Conservation (phyloP, 2,888 invertebrate species). For the Geophilus truncorum region DNA sequence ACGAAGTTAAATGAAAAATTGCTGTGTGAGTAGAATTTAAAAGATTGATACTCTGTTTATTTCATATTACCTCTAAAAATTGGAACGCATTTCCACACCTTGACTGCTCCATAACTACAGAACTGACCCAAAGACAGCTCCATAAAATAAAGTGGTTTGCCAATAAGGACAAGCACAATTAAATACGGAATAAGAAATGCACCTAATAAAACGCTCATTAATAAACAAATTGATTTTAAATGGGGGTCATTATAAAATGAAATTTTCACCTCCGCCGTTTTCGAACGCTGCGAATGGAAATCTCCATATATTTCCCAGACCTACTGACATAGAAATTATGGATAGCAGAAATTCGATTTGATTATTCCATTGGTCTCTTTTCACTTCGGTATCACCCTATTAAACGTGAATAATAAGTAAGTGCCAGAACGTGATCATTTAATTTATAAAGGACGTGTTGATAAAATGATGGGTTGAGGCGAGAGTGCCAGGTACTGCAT, state of each 20-base stretch:
- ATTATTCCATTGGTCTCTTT: slow-evolving; percentile 49
- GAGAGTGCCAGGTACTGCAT: too few species aligned
- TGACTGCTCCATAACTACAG: slow-evolving; percentile 69
- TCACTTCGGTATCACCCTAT: neutral
- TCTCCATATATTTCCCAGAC: slow-evolving; percentile 43
- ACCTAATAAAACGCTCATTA: slow-evolving; percentile 54
- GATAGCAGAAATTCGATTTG: slow-evolving; percentile 47
- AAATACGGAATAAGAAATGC: slow-evolving; percentile 69
- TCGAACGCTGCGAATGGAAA: slow-evolving; percentile 41
- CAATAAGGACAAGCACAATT: slow-evolving; percentile 66
- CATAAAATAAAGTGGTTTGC: slow-evolving; percentile 72
- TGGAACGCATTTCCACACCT: slow-evolving; percentile 61
- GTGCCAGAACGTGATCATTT: neutral
- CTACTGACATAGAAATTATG: slow-evolving; percentile 46
- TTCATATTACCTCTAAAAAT: slow-evolving; percentile 47
- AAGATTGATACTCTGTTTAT: too few species aligned
- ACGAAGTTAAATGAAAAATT: neutral
- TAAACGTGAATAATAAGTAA: neutral
- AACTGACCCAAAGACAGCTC: slow-evolving; percentile 76
- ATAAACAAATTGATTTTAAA: neutral
- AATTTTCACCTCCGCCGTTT: slow-evolving; percentile 40
- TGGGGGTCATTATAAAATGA: neutral
- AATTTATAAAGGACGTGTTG: neutral
- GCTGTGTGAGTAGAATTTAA: too few species aligned
- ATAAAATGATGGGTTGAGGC: neutral